These are phyloP conservation scores for Glossophaga mutica DNA, from an alignment of 2,797 vertebrate species.

Conservation along the genomic window DNA sequence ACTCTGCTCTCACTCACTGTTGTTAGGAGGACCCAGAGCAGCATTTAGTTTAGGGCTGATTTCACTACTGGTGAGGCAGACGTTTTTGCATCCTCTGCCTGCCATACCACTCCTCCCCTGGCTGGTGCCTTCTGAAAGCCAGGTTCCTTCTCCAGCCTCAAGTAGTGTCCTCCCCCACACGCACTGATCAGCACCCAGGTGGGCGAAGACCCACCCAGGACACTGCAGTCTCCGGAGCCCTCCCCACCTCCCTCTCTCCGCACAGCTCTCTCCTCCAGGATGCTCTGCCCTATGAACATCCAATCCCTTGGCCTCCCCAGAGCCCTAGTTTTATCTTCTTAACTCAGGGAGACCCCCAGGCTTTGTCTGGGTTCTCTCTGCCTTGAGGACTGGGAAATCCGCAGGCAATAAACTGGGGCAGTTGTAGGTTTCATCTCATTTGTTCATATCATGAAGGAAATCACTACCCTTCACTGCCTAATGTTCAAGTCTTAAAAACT, in stretches of 20 bases:
- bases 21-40: background rate
- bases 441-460: background rate
- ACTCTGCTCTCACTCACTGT: background rate
- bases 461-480: background rate
- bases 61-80: background rate
- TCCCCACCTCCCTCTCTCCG: background rate
- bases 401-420: background rate
- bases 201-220: background rate
- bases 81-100: background rate
- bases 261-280: background rate
- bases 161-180: background rate
- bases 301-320: background rate
- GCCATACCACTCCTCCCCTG: background rate
- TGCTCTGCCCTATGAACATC: background rate
- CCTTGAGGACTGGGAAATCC: background rate
- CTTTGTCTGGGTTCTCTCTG: background rate
- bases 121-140: background rate
- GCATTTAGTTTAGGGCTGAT: background rate
- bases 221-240: background rate
- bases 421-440: background rate
- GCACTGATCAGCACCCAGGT: background rate
- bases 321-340: background rate
- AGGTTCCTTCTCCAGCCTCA: background rate
- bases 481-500: background rate
- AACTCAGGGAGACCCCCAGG: background rate